Evolutionary conservation across 2,113 vertebrate genomes (phyloP).

Genomic region (Brachionichthys hirsutus): DNA sequence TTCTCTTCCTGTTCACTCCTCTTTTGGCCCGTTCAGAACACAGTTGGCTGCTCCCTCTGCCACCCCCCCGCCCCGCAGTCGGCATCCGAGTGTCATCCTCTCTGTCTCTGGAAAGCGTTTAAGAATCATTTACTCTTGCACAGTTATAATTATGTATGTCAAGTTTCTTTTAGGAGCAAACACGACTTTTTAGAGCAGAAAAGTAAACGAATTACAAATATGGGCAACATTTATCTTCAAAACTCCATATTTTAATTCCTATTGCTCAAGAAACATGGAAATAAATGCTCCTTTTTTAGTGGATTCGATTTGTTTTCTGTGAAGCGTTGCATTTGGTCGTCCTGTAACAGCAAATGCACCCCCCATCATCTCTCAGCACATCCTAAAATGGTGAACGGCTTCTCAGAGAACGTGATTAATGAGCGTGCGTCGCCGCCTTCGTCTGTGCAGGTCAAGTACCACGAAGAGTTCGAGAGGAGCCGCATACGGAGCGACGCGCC

Average conservation of each 20-base stretch:
- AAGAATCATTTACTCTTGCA: too few relatives aligned
- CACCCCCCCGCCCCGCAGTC: not conserved
- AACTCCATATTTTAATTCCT: too few relatives aligned
- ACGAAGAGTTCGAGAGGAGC: conserved; percentile 93
- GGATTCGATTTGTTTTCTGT: too few relatives aligned
- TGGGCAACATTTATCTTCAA: too few relatives aligned
- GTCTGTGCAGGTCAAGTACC: conserved; percentile 88
- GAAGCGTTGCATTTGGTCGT: not conserved
- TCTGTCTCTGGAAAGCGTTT: not conserved
- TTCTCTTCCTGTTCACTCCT: conserved; percentile 6
- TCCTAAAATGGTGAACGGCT: conserved; percentile 41
- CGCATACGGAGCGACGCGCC: conserved; percentile 80
- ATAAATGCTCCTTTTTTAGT: too few relatives aligned
- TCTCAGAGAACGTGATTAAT: not conserved
- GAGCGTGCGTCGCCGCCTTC: conserved; percentile 15
- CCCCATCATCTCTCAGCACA: conserved; percentile 4
- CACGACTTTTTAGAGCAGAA: too few relatives aligned
- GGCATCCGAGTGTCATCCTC: not conserved
- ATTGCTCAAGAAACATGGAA: too few relatives aligned
- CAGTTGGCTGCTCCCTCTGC: not conserved
- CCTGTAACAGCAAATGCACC: not conserved
- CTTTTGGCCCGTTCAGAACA: conserved; percentile 37
- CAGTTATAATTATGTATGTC: too few relatives aligned
- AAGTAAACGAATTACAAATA: too few relatives aligned
- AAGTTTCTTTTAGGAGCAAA: too few relatives aligned